Evolutionary conservation across 1,140 invertebrate species (phyloP).

Genomic region (Battus philenor): DNA sequence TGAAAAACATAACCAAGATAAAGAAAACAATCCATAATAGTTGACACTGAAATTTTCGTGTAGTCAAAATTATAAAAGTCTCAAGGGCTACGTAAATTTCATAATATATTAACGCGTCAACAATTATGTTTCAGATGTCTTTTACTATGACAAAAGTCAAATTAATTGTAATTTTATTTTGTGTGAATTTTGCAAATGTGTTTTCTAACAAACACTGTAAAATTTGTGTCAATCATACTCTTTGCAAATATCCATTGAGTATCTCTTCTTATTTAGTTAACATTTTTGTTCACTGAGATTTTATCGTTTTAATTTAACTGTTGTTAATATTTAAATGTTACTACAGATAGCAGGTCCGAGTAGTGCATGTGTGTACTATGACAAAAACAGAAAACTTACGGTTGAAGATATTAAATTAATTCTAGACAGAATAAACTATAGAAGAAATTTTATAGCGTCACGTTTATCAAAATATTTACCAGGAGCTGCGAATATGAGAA

Average conservation of each 20-base stretch:
- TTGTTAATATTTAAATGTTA: conserved; percentile 11
- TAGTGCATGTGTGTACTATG: conserved; percentile 38
- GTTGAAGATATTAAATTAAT: conserved; percentile 35
- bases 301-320: too few species aligned
- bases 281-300: too few species aligned
- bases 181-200: conserved; percentile 11
- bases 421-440: conserved; percentile 46
- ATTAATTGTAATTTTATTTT: conserved; percentile 40
- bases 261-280: too few species aligned
- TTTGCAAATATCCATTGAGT: conserved; percentile 41
- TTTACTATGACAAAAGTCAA: conserved; percentile 49
- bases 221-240: conserved; percentile 46
- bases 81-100: conserved; percentile 21
- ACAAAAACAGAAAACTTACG: conserved; percentile 30
- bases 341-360: conserved; percentile 39
- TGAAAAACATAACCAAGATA: conserved; percentile 55
- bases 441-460: conserved; percentile 53
- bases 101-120: conserved; percentile 10
- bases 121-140: conserved; percentile 30
- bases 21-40: conserved; percentile 34
- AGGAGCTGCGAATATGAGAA: conserved; percentile 55
- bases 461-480: conserved; percentile 40
- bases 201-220: conserved; percentile 37
- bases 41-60: conserved; percentile 15
- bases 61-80: conserved; percentile 15